Evolutionary conservation across 2,888 invertebrate genomes (phyloP).

Genomic region (Calephelis perditalis): DNA sequence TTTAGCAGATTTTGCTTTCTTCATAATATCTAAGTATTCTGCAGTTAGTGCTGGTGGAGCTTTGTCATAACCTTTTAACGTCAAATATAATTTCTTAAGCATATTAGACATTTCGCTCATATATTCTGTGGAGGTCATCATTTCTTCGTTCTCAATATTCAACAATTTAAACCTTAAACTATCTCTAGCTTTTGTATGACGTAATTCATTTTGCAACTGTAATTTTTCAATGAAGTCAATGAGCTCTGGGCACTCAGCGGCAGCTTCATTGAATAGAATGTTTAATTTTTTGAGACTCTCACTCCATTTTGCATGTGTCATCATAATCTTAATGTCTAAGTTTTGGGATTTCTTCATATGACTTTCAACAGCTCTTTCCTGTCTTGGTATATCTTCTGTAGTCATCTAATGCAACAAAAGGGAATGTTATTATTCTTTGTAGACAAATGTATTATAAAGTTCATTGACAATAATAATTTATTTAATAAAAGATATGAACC

Average conservation of each 20-base stretch:
- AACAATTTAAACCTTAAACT: conserved; percentile 51
- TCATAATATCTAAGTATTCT: conserved; percentile 79
- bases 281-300: conserved; percentile 45
- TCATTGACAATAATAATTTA: no score
- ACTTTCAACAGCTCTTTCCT: conserved; percentile 57
- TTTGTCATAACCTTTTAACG: conserved; percentile 78
- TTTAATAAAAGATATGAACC: no score
- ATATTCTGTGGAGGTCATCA: conserved; percentile 69
- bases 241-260: conserved; percentile 46
- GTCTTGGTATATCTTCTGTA: conserved; percentile 60
- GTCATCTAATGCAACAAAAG: conserved; percentile 44
- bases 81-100: conserved; percentile 77
- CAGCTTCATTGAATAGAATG: conserved; percentile 42
- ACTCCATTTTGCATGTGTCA: conserved; percentile 51
- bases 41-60: conserved; percentile 74
- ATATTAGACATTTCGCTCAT: conserved; percentile 71
- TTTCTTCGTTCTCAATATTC: conserved; percentile 67
- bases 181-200: conserved; percentile 59
- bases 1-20: conserved; percentile 77
- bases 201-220: conserved; percentile 48
- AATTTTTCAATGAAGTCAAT: conserved; percentile 46
- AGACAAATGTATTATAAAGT: no score
- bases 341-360: conserved; percentile 51
- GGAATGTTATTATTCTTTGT: neutral
- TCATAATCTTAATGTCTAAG: conserved; percentile 51